These are phyloP conservation scores for Triplophysa dalaica DNA, from an alignment of 2,113 vertebrate species.

Conservation along the genomic window DNA sequence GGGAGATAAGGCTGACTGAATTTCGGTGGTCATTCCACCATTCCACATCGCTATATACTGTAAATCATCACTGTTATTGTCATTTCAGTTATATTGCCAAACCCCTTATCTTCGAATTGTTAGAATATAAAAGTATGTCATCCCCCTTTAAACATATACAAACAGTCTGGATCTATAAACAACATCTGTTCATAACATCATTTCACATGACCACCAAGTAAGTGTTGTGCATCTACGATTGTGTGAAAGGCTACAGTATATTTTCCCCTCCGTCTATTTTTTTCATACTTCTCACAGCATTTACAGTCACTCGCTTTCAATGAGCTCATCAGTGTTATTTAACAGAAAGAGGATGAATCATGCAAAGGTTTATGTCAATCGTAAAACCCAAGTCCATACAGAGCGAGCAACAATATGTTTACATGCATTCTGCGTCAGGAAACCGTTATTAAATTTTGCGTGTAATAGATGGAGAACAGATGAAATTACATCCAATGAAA, in stretches of 20 bases:
- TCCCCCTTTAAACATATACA: no score
- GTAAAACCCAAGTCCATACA: conserved; percentile 38
- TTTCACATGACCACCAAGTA: background rate
- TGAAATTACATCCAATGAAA: conserved; percentile 42
- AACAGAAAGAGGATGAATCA: conserved; percentile 59
- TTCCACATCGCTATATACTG: no score
- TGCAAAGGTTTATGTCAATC: conserved; percentile 49
- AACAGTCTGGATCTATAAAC: background rate
- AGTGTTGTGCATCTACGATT: background rate
- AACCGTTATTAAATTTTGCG: conserved; percentile 42
- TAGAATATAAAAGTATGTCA: no score
- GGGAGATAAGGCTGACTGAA: no score
- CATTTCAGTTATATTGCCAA: no score
- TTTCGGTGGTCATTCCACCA: no score
- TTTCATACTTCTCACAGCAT: conserved; percentile 58
- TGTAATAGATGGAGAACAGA: conserved; percentile 46
- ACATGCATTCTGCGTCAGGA: conserved; percentile 29
- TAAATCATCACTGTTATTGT: no score
- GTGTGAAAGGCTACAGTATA: conserved; percentile 70
- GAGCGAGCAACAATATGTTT: conserved; percentile 38
- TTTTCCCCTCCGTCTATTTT: no score
- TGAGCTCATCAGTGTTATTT: conserved; percentile 67
- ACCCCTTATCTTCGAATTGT: no score
- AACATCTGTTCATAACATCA: background rate
- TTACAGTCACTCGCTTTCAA: conserved; percentile 72